Base-by-base conservation (phyloP, 1,140 invertebrate genomes). In the Leptopilina boulardi region DNA sequence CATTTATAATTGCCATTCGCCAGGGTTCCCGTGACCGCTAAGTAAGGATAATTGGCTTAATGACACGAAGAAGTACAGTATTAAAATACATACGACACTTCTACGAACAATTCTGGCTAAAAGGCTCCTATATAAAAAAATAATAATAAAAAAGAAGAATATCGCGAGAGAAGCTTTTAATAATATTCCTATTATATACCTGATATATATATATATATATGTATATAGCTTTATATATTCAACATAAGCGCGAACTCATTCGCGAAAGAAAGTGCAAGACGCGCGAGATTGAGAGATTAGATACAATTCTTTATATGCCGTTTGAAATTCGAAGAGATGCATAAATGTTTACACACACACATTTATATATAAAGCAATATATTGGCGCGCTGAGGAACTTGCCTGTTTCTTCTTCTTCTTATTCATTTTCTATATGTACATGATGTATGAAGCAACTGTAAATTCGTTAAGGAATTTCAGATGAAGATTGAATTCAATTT, bases 21-120 rank as follows among this genome's bases (percentile, higher is more conserved):
- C 51, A 26, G 26, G 70, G 54, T 54, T 59, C 44, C 74, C 34
- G 75, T 42, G 47, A 19, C 75, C 70, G 23, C 26, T 54, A 42
- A 77, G 42, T 77, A 73, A 79, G 42, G 75, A 81, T 85, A 84
- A 84, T 84, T 84, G 82, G 78, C 78, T 71, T 83, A 80, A 83
- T 80, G 77, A 72, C 77, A 44, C 18, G 41, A 77, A 77, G 78
- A 82, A 83, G 77, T 79, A 82, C 76, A 74, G 71, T 83, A 82
- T 82, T 80, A 79, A 84, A 81, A 85, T 84, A 78, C 81, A 59
- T 83, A 77, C 75, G 74, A 79, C 51, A 66, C 21, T 30, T 66
- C 59, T 66, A 1, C 23, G 59, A 66, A 66, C 59, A 66, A 66
- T 66, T 66, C 59, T 66, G 59, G 59, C 59, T 34, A 34, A 66